Evolutionary conservation across 2,797 vertebrate genomes (phyloP).

Genomic region (Sebastes umbrosus): DNA sequence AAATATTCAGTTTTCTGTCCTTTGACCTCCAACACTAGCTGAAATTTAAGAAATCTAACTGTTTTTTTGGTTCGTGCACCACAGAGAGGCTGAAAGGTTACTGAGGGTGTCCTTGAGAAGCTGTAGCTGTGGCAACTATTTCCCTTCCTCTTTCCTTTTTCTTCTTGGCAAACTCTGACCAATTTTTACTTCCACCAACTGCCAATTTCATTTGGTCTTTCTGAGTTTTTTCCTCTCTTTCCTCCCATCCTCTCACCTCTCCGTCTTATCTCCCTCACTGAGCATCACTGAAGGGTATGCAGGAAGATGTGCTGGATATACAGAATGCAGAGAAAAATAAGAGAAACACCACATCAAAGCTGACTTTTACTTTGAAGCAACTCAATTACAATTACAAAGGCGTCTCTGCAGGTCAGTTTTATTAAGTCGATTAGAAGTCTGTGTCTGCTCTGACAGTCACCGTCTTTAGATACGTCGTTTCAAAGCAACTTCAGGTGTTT

Average conservation of each 20-base stretch:
- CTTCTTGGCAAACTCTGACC: too few species aligned
- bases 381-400: neutral
- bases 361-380: neutral
- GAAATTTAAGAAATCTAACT: neutral
- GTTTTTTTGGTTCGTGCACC: neutral
- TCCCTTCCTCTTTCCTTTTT: neutral
- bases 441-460: neutral
- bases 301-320: neutral
- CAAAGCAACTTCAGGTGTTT: neutral
- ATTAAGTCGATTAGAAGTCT: neutral
- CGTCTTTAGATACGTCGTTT: neutral
- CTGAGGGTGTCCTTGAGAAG: neutral
- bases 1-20: neutral
- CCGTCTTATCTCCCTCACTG: neutral
- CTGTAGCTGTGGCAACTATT: neutral
- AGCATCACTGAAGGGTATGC: neutral
- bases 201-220: neutral
- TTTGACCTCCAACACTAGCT: too few species aligned
- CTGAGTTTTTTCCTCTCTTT: neutral
- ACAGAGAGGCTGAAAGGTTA: too few species aligned
- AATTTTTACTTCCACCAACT: neutral
- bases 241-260: neutral
- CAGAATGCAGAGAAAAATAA: neutral
- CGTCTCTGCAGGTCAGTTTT: neutral
- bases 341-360: slow-evolving; percentile 1